Percentiles rank a stretch among this genome's conserved stretches.
Evolutionary conservation across 2,888 invertebrate species (phyloP).

Genomic region (Drosophila setosimentum): DNA sequence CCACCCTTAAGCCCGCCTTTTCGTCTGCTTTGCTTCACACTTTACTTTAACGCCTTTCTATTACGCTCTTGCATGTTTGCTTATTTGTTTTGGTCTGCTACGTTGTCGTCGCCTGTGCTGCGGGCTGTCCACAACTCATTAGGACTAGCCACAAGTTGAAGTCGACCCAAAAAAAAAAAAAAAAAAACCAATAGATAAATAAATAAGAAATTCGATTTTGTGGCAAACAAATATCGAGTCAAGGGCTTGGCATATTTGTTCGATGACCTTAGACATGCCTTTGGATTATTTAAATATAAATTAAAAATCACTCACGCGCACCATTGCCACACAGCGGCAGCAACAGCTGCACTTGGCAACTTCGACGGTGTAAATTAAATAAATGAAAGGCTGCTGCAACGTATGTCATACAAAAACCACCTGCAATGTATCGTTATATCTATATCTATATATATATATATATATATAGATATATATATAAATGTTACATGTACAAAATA

Average conservation of each 20-base stretch:
- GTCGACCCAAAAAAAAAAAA: constrained; percentile 3
- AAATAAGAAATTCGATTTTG: constrained; percentile 18
- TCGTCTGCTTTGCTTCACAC: constrained; percentile 48
- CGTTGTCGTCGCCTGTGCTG: constrained; percentile 34
- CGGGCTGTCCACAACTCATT: constrained; percentile 55
- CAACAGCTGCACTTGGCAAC: constrained; percentile 35
- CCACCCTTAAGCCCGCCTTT: neutral
- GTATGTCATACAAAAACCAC: constrained; percentile 8
- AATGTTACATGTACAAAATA: constrained; percentile 16
- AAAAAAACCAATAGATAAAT: neutral
- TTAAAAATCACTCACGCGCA: constrained; percentile 73
- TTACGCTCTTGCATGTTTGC: constrained; percentile 46
- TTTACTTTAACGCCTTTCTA: constrained; percentile 62
- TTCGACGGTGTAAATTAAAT: constrained; percentile 26
- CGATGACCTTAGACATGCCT: constrained; percentile 18
- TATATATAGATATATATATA: constrained; percentile 6
- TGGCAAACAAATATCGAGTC: constrained; percentile 26
- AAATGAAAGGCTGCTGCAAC: constrained; percentile 15
- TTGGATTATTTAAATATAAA: constrained; percentile 54
- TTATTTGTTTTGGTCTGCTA: constrained; percentile 49
- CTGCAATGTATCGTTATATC: constrained; percentile 9
- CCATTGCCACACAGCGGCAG: constrained; percentile 39
- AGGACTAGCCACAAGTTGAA: constrained; percentile 17
- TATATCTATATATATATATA: constrained; percentile 3
- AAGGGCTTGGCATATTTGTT: constrained; percentile 17